Conservation (phyloP, 2,113 vertebrate genomes). For the Mus musculus region DNA sequence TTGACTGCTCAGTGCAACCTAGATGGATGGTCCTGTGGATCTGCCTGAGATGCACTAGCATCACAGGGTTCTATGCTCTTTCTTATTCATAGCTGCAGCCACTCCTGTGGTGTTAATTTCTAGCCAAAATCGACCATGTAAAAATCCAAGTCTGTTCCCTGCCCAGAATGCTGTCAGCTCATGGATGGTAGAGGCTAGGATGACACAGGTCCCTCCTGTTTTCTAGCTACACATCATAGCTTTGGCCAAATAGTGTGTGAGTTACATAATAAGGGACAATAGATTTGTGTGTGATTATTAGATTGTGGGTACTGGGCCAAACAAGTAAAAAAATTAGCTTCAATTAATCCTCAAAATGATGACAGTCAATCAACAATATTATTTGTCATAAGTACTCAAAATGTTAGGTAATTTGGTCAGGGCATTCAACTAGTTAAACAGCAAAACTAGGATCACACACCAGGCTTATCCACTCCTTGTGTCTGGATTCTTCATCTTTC, state of each 20-base stretch:
- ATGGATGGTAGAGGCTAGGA: not conserved
- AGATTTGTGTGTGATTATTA: not conserved
- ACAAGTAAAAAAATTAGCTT: not conserved
- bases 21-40: not conserved
- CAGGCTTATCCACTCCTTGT: not conserved
- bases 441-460: not conserved
- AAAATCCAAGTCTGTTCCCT: not conserved
- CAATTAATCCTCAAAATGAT: conserved; percentile 3
- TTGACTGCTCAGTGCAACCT: not conserved
- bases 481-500: conserved; percentile 1
- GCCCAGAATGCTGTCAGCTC: not conserved
- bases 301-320: not conserved
- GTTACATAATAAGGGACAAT: not conserved
- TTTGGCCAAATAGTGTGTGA: not conserved
- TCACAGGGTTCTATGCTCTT: not conserved
- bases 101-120: not conserved
- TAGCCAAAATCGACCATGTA: not conserved
- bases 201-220: not conserved
- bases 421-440: not conserved
- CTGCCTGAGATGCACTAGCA: not conserved
- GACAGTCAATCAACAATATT: not conserved
- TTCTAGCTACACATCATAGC: not conserved
- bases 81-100: not conserved
- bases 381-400: not conserved
- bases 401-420: not conserved